Evolutionary conservation across 2,113 vertebrate species (phyloP).

Genomic region (Leptocoma aspasia): DNA sequence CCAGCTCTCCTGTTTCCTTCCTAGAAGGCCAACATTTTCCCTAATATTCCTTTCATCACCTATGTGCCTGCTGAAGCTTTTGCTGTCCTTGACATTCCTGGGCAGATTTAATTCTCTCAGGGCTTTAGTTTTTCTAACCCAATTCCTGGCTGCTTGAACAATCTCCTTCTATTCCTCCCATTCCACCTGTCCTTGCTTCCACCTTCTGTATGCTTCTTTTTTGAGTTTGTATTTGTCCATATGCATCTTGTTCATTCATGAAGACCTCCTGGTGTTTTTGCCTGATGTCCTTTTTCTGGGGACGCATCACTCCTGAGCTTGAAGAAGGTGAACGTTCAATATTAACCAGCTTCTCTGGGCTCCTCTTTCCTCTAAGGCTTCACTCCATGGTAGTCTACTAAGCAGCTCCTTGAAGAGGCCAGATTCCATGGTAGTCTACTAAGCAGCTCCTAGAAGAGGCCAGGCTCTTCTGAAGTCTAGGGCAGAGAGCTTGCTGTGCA

Average conservation of each 20-base stretch:
- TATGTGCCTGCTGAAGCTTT: background rate
- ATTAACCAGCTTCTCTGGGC: background rate
- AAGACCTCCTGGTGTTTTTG: background rate
- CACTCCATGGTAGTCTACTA: background rate
- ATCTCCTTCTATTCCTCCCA: background rate
- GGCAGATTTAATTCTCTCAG: background rate
- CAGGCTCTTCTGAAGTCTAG: background rate
- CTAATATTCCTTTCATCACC: background rate
- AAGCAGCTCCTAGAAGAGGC: background rate
- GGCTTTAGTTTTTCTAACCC: background rate
- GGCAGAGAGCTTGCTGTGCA: background rate
- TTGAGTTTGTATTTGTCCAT: background rate
- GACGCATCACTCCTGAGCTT: background rate
- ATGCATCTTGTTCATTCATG: background rate
- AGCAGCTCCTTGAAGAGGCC: background rate
- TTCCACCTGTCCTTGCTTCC: background rate
- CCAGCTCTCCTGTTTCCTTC: background rate
- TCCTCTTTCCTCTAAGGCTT: background rate
- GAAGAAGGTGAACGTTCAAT: background rate
- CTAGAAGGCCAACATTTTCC: background rate
- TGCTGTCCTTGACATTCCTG: background rate
- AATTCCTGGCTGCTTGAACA: background rate
- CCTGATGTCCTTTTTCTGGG: fast-evolving
- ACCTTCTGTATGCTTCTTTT: background rate
- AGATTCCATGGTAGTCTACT: background rate